These are phyloP conservation scores for Pachycephus smyrnensis DNA, from an alignment of 2,888 invertebrate species.

Conservation along the genomic window DNA sequence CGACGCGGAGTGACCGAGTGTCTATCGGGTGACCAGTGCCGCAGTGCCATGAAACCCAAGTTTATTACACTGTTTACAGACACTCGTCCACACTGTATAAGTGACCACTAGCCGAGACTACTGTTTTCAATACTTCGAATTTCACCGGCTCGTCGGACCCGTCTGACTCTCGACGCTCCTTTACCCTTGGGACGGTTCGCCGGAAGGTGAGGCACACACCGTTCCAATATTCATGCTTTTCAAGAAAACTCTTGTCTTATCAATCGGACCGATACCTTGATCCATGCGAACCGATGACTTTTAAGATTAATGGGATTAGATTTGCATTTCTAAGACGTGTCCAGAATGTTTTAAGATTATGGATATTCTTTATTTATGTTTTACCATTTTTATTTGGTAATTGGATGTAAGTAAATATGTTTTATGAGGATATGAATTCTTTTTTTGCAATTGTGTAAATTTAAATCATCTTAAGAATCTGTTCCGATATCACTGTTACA, in stretches of 20 bases:
- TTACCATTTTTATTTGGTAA: neutral
- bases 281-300: neutral
- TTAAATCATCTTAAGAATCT: neutral
- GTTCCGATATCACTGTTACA: neutral
- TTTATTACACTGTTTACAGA: conserved; percentile 24
- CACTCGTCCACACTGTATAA: neutral
- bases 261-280: neutral
- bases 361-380: neutral
- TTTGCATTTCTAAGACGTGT: neutral
- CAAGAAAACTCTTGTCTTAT: neutral
- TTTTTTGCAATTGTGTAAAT: neutral
- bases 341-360: neutral
- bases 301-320: neutral
- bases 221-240: neutral
- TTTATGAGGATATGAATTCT: neutral
- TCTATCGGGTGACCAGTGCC: neutral
- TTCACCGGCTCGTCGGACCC: neutral
- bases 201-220: neutral
- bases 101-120: conserved; percentile 6
- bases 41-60: conserved; percentile 52
- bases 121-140: conserved; percentile 43
- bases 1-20: conserved; percentile 36
- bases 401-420: neutral
- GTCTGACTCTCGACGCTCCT: neutral
- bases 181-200: neutral